Evolutionary conservation across 1,140 invertebrate genomes (phyloP), one percentile per base, ranked within the genome.

Genomic region (Stenopsyche tienmushanensis): DNA sequence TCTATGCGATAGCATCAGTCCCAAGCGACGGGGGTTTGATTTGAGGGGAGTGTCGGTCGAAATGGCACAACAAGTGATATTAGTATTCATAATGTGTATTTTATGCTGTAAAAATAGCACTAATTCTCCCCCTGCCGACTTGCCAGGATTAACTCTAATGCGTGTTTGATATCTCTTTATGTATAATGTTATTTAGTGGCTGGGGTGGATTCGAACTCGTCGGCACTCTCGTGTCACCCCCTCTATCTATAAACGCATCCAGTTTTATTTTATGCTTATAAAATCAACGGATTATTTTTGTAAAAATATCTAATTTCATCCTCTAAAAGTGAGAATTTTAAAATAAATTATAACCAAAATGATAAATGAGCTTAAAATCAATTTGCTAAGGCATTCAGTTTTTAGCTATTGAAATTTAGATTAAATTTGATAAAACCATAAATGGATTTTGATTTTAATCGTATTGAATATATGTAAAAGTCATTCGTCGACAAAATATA

Each of bases 51-150:
- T 45, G 57, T 47, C 57, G 42, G 57, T 21, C 42, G 57, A 60
- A 45, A 60, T 29, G 57, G 15, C 23, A 49, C 25, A 60, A 60
- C 42, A 49, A 60, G 57, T 47, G 57, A 60, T 60, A 60, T 60
- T 60, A 60, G 57, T 60, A 60, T 60, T 60, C 57, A 60, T 60
- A 60, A 60, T 60, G 57, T 60, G 57, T 60, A 60, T 60, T 60
- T 60, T 60, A 60, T 60, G 57, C 57, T 60, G 42, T 47, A 60
- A 60, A 60, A 60, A 60, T 60, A 60, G 57, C 41, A 42, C 44
- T 60, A 60, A 60, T 60, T 60, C 57, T 42, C 57, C 44, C 57
- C 57, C 41, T 7, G 34, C 9, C 54, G 24, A 41, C 8, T 57
- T 44, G 34, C n/a, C 21, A 21, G 57, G 57, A 60, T 60, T 60